Evolutionary conservation across 2,797 vertebrate genomes (phyloP), one percentile per base, ranked within the genome.

Genomic region (Thripadectes ignobilis): DNA sequence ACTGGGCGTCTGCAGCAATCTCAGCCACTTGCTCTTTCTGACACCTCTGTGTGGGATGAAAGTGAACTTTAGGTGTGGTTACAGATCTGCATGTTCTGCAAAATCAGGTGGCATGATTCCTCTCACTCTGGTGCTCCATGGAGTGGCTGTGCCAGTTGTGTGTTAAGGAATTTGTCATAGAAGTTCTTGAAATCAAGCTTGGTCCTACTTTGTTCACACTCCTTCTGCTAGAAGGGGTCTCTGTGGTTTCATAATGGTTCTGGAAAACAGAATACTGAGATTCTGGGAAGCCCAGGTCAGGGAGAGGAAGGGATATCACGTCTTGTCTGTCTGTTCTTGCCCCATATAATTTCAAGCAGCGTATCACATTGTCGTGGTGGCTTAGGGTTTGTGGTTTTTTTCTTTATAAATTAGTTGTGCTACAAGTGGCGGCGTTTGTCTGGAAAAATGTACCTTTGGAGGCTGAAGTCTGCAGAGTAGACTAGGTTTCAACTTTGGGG

Each of bases 131-230:
- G 39, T 41, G 29, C 20, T 83, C 51, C 2, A 0, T 61, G 51
- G 29, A 6, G 21, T 48, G 45, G 20, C 51, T 2, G 2, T 63
- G 61, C 10, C 45, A 29, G 52, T 62, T 1, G 0, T 2, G 1
- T 51, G 34, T 52, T 45, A 29, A 86, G 45, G 30, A 74, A 59
- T 67, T 66, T n/a, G 8, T 75, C 23, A 6, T 24, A n/a, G 3
- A 54, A 32, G 20, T 71, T 89, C 43, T 71, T 72, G 49, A 63
- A 69, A 74, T 66, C 14, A 72, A 21, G 22, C 36, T 39, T 75
- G 8, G 10, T 67, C n/a, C 22, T 59, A 3, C 69, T 81, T 77
- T 15, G 6, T 71, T 92, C 45, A 52, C 23, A 80, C 5, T 7
- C 22, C 41, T 69, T 74, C 46, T 72, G 8, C 14, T 58, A 4